Evolutionary conservation across 2,113 vertebrate genomes (phyloP), one percentile per base, ranked within the genome.

Genomic region (Pseudopipra pipra): DNA sequence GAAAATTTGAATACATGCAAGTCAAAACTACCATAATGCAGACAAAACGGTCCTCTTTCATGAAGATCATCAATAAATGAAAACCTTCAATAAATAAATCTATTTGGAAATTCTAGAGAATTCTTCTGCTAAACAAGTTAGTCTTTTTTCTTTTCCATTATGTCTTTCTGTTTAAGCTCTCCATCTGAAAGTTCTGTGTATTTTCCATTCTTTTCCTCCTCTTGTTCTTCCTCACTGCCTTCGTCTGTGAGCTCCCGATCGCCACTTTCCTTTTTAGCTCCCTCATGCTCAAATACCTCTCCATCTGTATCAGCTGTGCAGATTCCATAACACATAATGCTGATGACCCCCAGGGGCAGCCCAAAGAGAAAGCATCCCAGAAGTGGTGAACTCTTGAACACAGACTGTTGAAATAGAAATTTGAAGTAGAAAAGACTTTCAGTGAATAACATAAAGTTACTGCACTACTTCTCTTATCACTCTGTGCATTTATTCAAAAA

Each of bases 261-360:
- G 52, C 89, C 86, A 2, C 87, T 95, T 59, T 99, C 99, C 79
- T 97, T 98, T 97, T 98, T 99, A 81, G 97, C 95, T 30, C 97
- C 67, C 62, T 99, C 99, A 5, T 83, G 96, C 58, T 98, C 98
- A 11, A 98, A 98, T 1, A 97, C 88, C 8, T 98, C 97, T 68
- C 99, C 99, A 18, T 99, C 99, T 0, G 99, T 96, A 91, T 99
- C 99, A 2, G 99, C 99, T 3, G 98, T 99, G 97, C 99, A 99
- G 98, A 99, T 99, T 88, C 99, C 99, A 0, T 99, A 99, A 96
- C 99, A 99, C 99, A 99, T 99, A 97, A 99, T 98, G 92, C 99
- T 99, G 97, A 99, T 99, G 95, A 99, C 99, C 21, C 99, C 99
- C 97, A 99, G 97, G 22, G 99, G 99, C 61, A 99, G 98, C 65